phyloP scores from a whole-genome alignment of 2,888 invertebrate genomes.

The Resseliella maxima region DNA sequence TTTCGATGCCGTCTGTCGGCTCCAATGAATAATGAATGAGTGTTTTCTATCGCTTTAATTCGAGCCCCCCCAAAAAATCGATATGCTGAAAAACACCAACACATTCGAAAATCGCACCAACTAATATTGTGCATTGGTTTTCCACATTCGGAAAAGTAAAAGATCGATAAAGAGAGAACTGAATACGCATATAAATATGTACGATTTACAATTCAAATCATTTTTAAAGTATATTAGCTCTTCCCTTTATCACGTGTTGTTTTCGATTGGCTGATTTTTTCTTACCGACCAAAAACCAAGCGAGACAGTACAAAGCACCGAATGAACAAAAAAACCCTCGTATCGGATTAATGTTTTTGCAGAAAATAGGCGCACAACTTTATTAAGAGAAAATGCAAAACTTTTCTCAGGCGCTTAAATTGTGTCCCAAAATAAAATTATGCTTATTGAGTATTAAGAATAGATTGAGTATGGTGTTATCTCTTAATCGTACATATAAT shows the following conservation, averaged over 20 bases:
- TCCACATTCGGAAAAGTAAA: slow-evolving; percentile 22
- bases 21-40: slow-evolving; percentile 47
- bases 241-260: slow-evolving; percentile 16
- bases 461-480: neutral
- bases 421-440: neutral
- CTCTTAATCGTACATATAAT: neutral
- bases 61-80: neutral
- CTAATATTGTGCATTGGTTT: neutral
- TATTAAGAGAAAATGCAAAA: neutral
- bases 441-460: neutral
- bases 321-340: no score
- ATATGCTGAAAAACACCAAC: neutral
- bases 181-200: slow-evolving; percentile 1
- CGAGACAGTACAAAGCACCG: no score
- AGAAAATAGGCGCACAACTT: neutral
- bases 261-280: neutral
- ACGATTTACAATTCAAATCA: slow-evolving; percentile 43
- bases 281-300: neutral
- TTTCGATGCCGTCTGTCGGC: neutral
- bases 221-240: neutral
- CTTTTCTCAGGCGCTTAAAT: neutral
- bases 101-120: neutral
- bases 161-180: slow-evolving; percentile 24
- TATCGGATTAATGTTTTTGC: neutral
- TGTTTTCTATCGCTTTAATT: slow-evolving; percentile 20